A percentile compares a stretch with the other conserved stretches of the same genome.
These are phyloP conservation scores for Apteryx owenii DNA, from an alignment of 2,113 vertebrate species.

Conservation along the genomic window DNA sequence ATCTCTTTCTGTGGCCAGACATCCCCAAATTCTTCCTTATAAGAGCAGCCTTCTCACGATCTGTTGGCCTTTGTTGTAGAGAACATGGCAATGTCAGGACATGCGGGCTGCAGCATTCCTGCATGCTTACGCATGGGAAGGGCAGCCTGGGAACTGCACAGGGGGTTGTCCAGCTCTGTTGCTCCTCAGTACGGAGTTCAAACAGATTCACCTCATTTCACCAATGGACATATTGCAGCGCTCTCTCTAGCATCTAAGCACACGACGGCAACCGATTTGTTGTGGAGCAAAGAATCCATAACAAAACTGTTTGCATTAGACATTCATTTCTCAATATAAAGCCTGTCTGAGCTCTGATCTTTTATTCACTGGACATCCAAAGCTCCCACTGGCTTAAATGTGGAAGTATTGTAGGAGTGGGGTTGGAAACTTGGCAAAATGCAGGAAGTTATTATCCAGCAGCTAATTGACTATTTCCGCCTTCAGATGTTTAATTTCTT, in stretches of 20 bases:
- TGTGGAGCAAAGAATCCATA: background rate
- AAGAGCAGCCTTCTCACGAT: background rate
- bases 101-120: rapidly evolving
- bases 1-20: background rate
- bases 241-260: background rate
- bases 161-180: background rate
- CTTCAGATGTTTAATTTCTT: background rate
- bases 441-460: background rate
- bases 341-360: background rate
- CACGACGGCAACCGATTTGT: background rate
- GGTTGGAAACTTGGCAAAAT: background rate
- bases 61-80: background rate
- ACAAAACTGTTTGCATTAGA: background rate
- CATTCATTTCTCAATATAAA: background rate
- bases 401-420: background rate
- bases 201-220: background rate
- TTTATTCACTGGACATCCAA: background rate
- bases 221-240: background rate
- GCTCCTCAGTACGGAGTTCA: background rate
- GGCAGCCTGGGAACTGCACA: rapidly evolving
- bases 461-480: background rate
- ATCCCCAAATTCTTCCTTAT: background rate
- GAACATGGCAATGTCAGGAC: background rate
- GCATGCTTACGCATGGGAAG: rapidly evolving
- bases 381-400: background rate